Conservation (phyloP, 1,140 invertebrate genomes). For the Campodea augens region DNA sequence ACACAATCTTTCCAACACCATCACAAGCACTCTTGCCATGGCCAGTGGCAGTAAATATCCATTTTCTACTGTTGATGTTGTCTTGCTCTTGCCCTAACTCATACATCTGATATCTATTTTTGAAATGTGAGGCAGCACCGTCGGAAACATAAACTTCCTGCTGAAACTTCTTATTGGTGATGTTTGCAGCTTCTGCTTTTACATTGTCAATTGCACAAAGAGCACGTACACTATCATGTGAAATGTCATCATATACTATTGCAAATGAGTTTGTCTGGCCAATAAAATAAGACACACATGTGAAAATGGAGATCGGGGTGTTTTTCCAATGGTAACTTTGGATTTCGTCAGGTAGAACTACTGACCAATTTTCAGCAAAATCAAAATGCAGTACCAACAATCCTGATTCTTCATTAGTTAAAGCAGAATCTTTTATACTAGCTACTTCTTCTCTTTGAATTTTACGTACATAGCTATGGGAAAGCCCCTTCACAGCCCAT, state of each 20-base stretch:
- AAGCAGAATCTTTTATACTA: neutral
- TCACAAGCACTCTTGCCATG: neutral
- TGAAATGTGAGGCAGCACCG: neutral
- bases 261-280: too few relatives aligned
- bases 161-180: neutral
- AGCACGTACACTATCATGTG: too few relatives aligned
- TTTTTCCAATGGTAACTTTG: neutral
- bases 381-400: neutral
- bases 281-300: too few relatives aligned
- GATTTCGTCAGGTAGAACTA: neutral
- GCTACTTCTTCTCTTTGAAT: neutral
- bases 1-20: too few relatives aligned
- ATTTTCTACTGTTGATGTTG: neutral
- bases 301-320: neutral
- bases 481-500: neutral
- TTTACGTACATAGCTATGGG: neutral
- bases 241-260: too few relatives aligned
- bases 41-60: neutral
- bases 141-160: neutral
- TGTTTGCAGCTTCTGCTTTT: neutral
- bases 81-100: neutral
- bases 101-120: conserved; percentile 1
- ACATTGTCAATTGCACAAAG: neutral
- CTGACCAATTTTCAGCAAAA: too few relatives aligned
- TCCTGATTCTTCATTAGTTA: neutral